These are phyloP conservation scores for Ceratothoa steindachneri DNA, from an alignment of 2,888 invertebrate genomes.

Conservation along the genomic window DNA sequence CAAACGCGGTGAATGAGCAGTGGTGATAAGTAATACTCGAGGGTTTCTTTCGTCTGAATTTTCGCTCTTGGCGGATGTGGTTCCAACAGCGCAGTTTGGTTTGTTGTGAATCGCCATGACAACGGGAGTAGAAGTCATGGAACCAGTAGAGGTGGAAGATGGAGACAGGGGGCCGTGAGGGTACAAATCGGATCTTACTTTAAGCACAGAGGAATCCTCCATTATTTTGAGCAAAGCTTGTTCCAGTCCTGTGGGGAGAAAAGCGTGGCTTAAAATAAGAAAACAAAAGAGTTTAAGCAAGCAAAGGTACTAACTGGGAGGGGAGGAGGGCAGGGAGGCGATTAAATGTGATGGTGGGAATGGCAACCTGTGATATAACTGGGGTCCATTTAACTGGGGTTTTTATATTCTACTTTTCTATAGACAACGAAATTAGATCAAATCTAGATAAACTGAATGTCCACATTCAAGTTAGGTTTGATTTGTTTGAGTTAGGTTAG, in stretches of 20 bases:
- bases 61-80: too few species aligned
- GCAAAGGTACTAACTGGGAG: not conserved
- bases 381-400: not conserved
- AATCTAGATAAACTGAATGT: too few species aligned
- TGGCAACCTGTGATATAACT: not conserved
- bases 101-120: too few species aligned
- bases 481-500: too few species aligned
- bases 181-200: conserved; percentile 26
- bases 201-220: conserved; percentile 21
- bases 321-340: not conserved
- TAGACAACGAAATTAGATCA: too few species aligned
- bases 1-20: too few species aligned
- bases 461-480: too few species aligned
- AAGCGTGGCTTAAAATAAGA: not conserved
- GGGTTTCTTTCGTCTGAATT: too few species aligned
- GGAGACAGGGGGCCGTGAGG: not conserved
- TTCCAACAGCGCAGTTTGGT: too few species aligned
- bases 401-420: too few species aligned
- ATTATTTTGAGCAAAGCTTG: conserved; percentile 19
- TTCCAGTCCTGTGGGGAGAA: conserved; percentile 13
- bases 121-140: not conserved
- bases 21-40: too few species aligned
- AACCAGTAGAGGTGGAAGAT: not conserved
- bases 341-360: not conserved
- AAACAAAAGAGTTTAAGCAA: not conserved